Evolutionary conservation across 1,140 invertebrate species (phyloP), one percentile per base, ranked within the genome.

Genomic region (Polyergus mexicanus): DNA sequence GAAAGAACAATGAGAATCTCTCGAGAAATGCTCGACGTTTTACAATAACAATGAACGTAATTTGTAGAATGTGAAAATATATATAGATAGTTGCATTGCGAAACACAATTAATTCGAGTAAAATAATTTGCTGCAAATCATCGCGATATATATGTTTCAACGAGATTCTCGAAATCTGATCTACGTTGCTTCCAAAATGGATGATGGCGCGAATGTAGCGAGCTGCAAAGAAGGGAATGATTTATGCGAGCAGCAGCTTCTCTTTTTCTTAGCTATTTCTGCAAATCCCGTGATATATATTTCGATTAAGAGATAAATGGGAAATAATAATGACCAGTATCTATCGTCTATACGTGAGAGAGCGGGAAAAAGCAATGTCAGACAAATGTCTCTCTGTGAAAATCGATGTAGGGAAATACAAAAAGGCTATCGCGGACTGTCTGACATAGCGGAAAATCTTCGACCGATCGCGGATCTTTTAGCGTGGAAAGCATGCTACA

Each of bases 321-420:
- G 41, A 78, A 77, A 77, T 85, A 78, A 85, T 78, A 78, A 85
- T 80, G 75, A 80, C 72, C 60, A 28, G 51, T 78, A 85, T 85
- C 51, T 66, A 54, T 84, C 72, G 66, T 75, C 41, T 16, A 35
- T 68, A 54, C 25, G 47, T 58, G 58, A 62, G 25, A 62, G 60
- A 41, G 22, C 19, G 32, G 35, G 56, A 38, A 47, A 71, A 58
- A 83, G 62, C 38, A 83, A 80, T 54, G 66, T 81, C 77, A 60
- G 41, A 69, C 44, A 22, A 63, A 76, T 35, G 58, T 38, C 72
- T 65, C n/a, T 54, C 32, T 28, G 76, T 51, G 58, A 84, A 83
- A 84, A 86, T 71, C 76, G 66, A 13, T 71, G 51, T 81, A 80
- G 65, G 19, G 22, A 86, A 86, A 78, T 81, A 85, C 65, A 83